These are phyloP conservation scores for Schmidtea mediterranea DNA, from an alignment of 1,140 invertebrate genomes.

Conservation along the genomic window DNA sequence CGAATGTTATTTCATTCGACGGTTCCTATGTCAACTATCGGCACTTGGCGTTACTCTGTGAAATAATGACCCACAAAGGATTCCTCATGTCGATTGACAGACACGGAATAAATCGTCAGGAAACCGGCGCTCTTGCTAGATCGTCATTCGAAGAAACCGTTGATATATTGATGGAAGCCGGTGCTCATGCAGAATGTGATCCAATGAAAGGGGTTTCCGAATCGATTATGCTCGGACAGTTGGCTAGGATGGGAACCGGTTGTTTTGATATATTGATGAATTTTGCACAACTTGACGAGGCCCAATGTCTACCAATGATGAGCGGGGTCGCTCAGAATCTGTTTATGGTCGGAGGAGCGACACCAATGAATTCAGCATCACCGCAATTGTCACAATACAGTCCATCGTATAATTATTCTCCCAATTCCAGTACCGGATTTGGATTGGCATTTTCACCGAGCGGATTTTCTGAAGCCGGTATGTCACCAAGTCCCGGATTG, in stretches of 20 bases:
- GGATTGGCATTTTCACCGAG: background rate
- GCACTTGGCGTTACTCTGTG: slow-evolving; percentile 88
- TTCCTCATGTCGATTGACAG: slow-evolving; percentile 99
- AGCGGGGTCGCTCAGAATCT: no score
- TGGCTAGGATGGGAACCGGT: slow-evolving; percentile 86
- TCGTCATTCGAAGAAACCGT: slow-evolving; percentile 36
- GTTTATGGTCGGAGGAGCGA: no score
- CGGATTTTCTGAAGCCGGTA: slow-evolving; percentile 29
- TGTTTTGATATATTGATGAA: slow-evolving; percentile 87
- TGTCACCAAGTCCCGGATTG: slow-evolving; percentile 44
- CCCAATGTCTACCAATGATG: slow-evolving; percentile 1
- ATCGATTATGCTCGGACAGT: slow-evolving; percentile 92
- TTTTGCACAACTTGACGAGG: slow-evolving; percentile 56
- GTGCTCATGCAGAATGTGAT: slow-evolving; percentile 81
- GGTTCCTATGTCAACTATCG: slow-evolving; percentile 98
- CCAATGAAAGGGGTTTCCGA: slow-evolving; percentile 95
- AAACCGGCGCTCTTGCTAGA: slow-evolving; percentile 93
- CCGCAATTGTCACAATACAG: slow-evolving; percentile 30
- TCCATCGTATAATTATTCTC: slow-evolving; percentile 78
- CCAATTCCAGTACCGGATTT: slow-evolving; percentile 10
- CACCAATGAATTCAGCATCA: no score
- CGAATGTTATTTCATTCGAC: slow-evolving; percentile 91
- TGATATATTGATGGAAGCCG: slow-evolving; percentile 89
- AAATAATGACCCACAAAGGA: slow-evolving; percentile 98
- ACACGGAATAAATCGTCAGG: slow-evolving; percentile 97